A percentile compares a stretch with the other conserved stretches of the same genome.
Evolutionary conservation across 1,140 invertebrate species (phyloP).

Genomic region (Chymomyza costata): DNA sequence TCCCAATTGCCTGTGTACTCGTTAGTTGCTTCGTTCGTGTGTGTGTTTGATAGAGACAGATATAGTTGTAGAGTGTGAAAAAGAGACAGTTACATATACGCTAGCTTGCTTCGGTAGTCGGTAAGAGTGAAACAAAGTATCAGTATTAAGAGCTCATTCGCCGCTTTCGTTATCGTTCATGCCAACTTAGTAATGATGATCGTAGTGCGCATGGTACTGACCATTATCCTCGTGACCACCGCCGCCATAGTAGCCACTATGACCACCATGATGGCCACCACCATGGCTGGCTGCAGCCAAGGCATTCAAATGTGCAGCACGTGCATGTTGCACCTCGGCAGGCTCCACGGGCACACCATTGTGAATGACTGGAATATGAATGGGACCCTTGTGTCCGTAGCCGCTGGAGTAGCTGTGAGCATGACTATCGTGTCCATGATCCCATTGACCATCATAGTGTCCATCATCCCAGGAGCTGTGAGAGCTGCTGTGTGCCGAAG

Average conservation of each 20-base stretch:
- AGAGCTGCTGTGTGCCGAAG: slow-evolving; percentile 66
- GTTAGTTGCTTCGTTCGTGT: not conserved
- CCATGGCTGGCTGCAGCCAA: slow-evolving; percentile 75
- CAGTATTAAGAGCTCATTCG: slow-evolving; percentile 32
- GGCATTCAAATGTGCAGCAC: slow-evolving; percentile 78
- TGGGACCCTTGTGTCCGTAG: slow-evolving; percentile 74
- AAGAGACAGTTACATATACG: slow-evolving; percentile 1
- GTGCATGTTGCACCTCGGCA: slow-evolving; percentile 79
- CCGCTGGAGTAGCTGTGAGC: slow-evolving; percentile 43
- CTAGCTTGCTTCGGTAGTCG: slow-evolving; percentile 46
- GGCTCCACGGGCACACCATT: slow-evolving; percentile 79
- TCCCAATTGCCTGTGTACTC: too few relatives aligned
- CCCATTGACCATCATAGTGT: slow-evolving; percentile 49
- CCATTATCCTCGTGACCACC: slow-evolving; percentile 59
- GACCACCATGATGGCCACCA: slow-evolving; percentile 19
- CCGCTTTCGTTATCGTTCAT: slow-evolving; percentile 24
- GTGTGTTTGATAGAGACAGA: not conserved
- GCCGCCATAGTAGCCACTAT: slow-evolving; percentile 48
- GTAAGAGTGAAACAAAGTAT: slow-evolving; percentile 30
- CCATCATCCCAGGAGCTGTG: slow-evolving; percentile 64
- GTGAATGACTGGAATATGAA: slow-evolving; percentile 75
- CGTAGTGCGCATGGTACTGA: slow-evolving; percentile 54
- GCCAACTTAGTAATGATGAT: slow-evolving; percentile 50
- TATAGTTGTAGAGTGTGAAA: not conserved
- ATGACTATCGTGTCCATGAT: slow-evolving; percentile 37